These are phyloP conservation scores for Onthophagus sagittarius DNA, from an alignment of 2,888 invertebrate species.

Conservation along the genomic window DNA sequence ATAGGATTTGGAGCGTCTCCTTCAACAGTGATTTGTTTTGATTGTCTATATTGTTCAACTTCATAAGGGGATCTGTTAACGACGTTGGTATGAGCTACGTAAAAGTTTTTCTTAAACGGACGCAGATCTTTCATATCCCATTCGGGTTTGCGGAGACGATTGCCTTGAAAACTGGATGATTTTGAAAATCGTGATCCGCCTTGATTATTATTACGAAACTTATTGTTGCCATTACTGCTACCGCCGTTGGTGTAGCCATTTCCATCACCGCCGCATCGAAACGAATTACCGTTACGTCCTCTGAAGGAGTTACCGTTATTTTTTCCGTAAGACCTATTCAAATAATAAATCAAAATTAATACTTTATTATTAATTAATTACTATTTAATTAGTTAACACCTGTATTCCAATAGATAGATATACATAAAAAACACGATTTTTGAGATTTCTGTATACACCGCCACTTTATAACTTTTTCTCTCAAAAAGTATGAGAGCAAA, in stretches of 20 bases:
- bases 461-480: too few species aligned
- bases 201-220: slow-evolving; percentile 22
- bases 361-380: too few species aligned
- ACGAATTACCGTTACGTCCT: slow-evolving; percentile 21
- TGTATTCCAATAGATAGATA: too few species aligned
- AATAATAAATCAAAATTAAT: slow-evolving; percentile 2
- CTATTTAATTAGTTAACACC: too few species aligned
- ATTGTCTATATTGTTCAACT: slow-evolving; percentile 73
- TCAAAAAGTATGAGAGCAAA: too few species aligned
- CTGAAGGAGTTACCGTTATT: slow-evolving; percentile 21
- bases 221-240: slow-evolving; percentile 49
- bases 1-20: slow-evolving; percentile 86
- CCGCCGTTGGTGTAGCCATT: slow-evolving; percentile 40
- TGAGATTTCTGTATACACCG: too few species aligned
- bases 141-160: slow-evolving; percentile 73
- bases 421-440: too few species aligned
- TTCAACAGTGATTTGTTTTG: slow-evolving; percentile 83
- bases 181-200: slow-evolving; percentile 42
- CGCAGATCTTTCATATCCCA: slow-evolving; percentile 82
- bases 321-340: slow-evolving; percentile 22
- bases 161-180: slow-evolving; percentile 56
- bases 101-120: slow-evolving; percentile 92
- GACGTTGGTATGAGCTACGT: slow-evolving; percentile 76
- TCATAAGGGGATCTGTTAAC: slow-evolving; percentile 61
- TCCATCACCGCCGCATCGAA: slow-evolving; percentile 21